Percentiles rank a stretch among this genome's conserved stretches.
Evolutionary conservation across 2,888 invertebrate genomes (phyloP).

Genomic region (Dolichomitus sp.): DNA sequence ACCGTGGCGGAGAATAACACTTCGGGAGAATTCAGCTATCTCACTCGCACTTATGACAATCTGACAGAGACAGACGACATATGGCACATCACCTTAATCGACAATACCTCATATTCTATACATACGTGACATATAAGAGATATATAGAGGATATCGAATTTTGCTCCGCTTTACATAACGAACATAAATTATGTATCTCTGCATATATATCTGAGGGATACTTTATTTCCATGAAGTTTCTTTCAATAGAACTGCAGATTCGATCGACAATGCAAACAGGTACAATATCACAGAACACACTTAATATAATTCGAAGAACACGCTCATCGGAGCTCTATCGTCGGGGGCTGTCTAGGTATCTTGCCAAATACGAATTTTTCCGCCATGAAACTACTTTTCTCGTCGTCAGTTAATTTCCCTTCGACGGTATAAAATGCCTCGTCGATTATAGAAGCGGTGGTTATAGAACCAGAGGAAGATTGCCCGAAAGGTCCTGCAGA

Average conservation of each 20-base stretch:
- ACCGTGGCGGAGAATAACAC: no score
- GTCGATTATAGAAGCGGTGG: constrained; percentile 72
- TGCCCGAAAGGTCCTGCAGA: constrained; percentile 69
- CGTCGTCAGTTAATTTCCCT: constrained; percentile 79
- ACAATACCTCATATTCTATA: no score
- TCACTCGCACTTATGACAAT: no score
- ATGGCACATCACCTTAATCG: no score
- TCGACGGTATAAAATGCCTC: constrained; percentile 77
- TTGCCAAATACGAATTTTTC: constrained; percentile 79
- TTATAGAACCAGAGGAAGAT: constrained; percentile 68
- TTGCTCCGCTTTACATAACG: no score
- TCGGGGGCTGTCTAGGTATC: constrained; percentile 81
- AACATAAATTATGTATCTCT: no score
- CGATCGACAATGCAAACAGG: constrained; percentile 17
- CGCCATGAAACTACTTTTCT: constrained; percentile 77
- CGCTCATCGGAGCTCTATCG: constrained; percentile 79
- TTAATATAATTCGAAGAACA: constrained; percentile 8
- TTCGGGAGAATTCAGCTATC: no score
- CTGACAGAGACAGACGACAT: no score
- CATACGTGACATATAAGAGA: no score
- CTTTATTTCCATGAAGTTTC: neutral
- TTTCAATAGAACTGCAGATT: constrained; percentile 19
- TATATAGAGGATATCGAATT: no score
- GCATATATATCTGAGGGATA: no score
- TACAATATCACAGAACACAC: constrained; percentile 56